Conservation (phyloP, 2,113 vertebrate genomes). For the Aix galericulata region DNA sequence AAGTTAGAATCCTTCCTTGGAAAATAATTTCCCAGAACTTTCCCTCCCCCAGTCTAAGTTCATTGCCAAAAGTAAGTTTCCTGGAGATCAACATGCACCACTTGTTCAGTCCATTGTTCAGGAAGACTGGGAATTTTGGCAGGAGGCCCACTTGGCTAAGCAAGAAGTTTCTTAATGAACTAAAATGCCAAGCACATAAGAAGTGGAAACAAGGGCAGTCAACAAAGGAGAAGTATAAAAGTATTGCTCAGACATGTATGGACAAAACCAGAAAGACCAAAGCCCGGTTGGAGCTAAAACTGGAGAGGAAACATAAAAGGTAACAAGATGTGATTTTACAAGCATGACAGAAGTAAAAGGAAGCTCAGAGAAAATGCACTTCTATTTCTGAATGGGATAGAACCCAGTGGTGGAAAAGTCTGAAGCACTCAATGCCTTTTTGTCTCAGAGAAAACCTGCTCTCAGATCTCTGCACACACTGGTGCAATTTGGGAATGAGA, state of each 20-base stretch:
- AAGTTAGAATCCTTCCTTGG: neutral
- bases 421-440: neutral
- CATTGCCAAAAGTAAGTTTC: conserved; percentile 6
- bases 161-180: conserved; percentile 36
- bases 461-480: neutral
- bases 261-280: conserved; percentile 40
- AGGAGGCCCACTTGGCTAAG: conserved; percentile 37
- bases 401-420: neutral
- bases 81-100: conserved; percentile 16
- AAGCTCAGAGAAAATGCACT: neutral
- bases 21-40: neutral
- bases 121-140: conserved; percentile 44
- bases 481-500: neutral
- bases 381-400: conserved; percentile 2
- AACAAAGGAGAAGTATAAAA: conserved; percentile 23
- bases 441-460: neutral
- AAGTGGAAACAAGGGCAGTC: conserved; percentile 25
- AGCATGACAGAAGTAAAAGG: conserved; percentile 3
- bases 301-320: neutral
- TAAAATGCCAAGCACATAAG: conserved; percentile 39
- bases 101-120: conserved; percentile 35
- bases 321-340: neutral
- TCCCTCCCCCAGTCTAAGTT: neutral
- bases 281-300: conserved; percentile 1
- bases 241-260: neutral